A percentile compares a stretch with the other conserved stretches of the same genome.
Conservation (phyloP, 2,113 vertebrate species). For the Otolemur garnettii region DNA sequence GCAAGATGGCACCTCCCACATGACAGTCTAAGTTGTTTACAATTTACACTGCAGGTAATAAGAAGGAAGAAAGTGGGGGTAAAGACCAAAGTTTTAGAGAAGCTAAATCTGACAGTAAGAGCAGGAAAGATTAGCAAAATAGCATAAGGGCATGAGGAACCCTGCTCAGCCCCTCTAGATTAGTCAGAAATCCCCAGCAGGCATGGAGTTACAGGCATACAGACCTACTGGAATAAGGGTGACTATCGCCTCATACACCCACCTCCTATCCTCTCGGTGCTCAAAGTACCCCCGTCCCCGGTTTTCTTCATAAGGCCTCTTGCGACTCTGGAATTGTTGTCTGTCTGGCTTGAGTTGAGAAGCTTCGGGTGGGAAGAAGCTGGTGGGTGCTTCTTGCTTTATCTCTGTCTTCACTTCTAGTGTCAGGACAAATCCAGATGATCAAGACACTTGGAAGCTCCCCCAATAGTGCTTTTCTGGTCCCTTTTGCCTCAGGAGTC, state of each 20-base stretch:
- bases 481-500: not conserved
- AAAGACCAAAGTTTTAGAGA: not conserved
- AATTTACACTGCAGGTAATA: not conserved
- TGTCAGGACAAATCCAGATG: conserved; percentile 21
- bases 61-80: not conserved
- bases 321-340: conserved; percentile 87
- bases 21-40: not conserved
- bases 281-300: conserved; percentile 92
- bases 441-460: conserved; percentile 35
- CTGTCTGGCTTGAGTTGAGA: conserved; percentile 77
- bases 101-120: not conserved
- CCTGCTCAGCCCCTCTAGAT: not conserved
- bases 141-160: not conserved
- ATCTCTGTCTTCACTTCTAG: conserved; percentile 85
- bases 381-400: conserved; percentile 80
- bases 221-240: not conserved
- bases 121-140: not conserved
- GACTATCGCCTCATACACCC: not conserved
- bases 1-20: not conserved
- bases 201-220: fast-evolving
- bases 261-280: conserved; percentile 94
- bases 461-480: not conserved
- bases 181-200: not conserved
- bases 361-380: conserved; percentile 74
- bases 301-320: conserved; percentile 91